phyloP scores from a whole-genome alignment of 35 echinoderm and acorn worm genomes.

The Strongylocentrotus purpuratus region DNA sequence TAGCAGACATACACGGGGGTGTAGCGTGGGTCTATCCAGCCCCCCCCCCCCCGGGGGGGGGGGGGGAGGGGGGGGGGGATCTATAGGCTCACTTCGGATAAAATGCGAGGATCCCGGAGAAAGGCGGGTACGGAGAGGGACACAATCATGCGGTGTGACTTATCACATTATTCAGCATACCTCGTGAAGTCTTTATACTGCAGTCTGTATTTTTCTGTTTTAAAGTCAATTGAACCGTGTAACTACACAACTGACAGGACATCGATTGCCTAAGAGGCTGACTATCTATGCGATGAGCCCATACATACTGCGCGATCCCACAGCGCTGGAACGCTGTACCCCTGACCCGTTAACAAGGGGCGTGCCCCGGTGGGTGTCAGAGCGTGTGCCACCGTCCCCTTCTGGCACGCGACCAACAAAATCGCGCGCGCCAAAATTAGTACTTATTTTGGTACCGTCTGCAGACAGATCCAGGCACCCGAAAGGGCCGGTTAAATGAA shows the following conservation, averaged over 20 bases:
- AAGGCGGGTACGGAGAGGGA: no score
- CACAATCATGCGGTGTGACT: no score
- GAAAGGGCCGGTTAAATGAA: not conserved
- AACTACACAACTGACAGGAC: not conserved
- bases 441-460: not conserved
- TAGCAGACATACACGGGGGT: no score
- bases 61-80: no score
- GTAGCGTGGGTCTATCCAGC: no score
- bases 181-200: not conserved
- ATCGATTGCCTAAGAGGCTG: not conserved
- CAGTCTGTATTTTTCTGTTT: not conserved
- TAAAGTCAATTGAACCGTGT: not conserved
- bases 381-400: conserved; percentile 18
- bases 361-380: not conserved
- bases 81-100: no score
- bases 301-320: not conserved
- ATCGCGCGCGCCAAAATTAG: conserved; percentile 39
- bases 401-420: conserved; percentile 47
- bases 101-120: no score
- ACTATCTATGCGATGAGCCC: not conserved
- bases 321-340: not conserved
- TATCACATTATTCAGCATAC: not conserved
- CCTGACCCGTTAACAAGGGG: conserved; percentile 10
- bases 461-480: not conserved
- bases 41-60: no score